A percentile compares a stretch with the other conserved stretches of the same genome.
Conservation (phyloP, 30 jellyfish, hydroid and myxozoan species). For the Mastigias papua region DNA sequence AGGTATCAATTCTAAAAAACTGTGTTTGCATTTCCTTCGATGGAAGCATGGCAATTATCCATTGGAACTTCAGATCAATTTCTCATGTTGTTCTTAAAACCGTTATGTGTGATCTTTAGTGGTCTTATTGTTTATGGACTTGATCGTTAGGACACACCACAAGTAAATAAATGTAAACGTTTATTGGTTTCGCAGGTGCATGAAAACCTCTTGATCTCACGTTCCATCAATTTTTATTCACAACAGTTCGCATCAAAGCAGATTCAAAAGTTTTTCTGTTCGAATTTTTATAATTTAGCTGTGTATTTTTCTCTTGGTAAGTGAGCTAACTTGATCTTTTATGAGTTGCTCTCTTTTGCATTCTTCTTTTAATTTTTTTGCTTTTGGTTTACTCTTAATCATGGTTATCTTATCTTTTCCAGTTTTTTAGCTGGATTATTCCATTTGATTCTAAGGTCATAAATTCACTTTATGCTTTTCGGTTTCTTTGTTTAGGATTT, state of each 20-base stretch:
- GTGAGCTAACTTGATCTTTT: neutral
- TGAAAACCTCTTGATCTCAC: slow-evolving; percentile 8
- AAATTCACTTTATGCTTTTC: neutral
- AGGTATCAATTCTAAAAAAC: too few relatives aligned
- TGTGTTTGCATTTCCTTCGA: too few relatives aligned
- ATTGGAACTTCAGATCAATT: too few relatives aligned
- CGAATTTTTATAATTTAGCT: too few relatives aligned
- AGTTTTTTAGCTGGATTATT: neutral
- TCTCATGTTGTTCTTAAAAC: neutral
- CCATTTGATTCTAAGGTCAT: neutral
- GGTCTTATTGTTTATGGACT: slow-evolving; percentile 32
- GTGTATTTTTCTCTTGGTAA: neutral
- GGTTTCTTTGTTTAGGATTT: neutral
- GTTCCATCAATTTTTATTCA: neutral
- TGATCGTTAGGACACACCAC: slow-evolving; percentile 41
- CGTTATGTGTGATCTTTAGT: neutral
- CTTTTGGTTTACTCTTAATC: too few relatives aligned
- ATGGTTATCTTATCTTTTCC: neutral
- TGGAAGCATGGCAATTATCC: too few relatives aligned
- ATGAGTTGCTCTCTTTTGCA: neutral
- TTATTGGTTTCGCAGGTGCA: slow-evolving; percentile 7
- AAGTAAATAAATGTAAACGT: slow-evolving; percentile 6
- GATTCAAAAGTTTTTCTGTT: neutral
- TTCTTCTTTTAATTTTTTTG: too few relatives aligned
- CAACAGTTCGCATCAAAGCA: neutral